Evolutionary conservation across 1,140 invertebrate species (phyloP), one percentile per base, ranked within the genome.

Genomic region (Onthophagus taurus): DNA sequence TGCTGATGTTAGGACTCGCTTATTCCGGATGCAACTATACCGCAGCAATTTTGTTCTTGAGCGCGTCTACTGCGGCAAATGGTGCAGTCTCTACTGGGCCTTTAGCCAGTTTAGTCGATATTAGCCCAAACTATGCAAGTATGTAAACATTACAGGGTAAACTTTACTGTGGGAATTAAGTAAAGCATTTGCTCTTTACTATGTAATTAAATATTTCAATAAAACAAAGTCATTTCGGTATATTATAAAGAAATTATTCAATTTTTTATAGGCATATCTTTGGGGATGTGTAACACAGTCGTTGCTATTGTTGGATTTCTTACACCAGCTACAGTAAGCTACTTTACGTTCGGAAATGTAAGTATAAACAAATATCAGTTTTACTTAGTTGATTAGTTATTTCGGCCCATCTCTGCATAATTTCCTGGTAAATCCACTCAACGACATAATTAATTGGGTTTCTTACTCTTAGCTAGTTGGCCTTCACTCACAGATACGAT

Each of bases 121-220:
- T 81, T 9, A 75, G 77, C 30, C 79, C 80, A 1, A 83, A 82
- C 63, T 81, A 78, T 60, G 77, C 77, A n/a, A 73, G 74, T 69
- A 54, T 61, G 59, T 60, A 42, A 50, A 36, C 24, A 38, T 42
- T 30, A 3, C 3, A 16, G 30, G 26, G 19, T 31, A 23, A 4
- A 41, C 8, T n/a, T n/a, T n/a, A n/a, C n/a, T n/a, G n/a, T n/a
- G n/a, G n/a, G n/a, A 41, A 26, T 41, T 13, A n/a, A 9, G 8
- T 4, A 42, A 14, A 31, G 9, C 7, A n/a, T 41, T 41, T 39
- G 7, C 21, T 42, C 3, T 16, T 30, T 17, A 14, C n/a, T n/a
- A n/a, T 13, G n/a, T 19, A 13, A 37, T 37, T n/a, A 20, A 23
- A 37, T 20, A 21, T 21, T 37, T 12, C 5, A 37, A 21, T 37